Conservation (phyloP, 1,140 invertebrate genomes). For the Medauroidea extradentata region DNA sequence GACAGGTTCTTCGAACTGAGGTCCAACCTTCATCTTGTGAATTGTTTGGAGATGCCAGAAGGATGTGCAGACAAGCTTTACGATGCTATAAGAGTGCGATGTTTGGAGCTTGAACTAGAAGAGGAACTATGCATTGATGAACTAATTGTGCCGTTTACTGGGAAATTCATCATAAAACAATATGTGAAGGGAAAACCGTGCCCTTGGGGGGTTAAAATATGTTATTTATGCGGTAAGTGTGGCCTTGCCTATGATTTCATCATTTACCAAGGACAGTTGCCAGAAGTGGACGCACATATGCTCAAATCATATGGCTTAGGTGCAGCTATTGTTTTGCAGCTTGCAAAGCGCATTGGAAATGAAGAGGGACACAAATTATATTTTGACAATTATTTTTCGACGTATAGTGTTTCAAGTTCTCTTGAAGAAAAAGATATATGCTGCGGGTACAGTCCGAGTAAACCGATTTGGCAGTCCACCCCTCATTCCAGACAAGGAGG, state of each 20-base stretch:
- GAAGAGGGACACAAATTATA: constrained; percentile 8
- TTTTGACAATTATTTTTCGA: constrained; percentile 23
- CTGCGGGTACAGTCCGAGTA: constrained; percentile 14
- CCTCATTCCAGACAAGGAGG: constrained; percentile 16
- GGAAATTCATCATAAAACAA: constrained; percentile 17
- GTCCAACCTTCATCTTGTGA: not conserved
- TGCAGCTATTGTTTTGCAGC: not conserved
- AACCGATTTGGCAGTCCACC: constrained; percentile 16
- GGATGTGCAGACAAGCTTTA: constrained; percentile 5
- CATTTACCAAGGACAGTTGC: constrained; percentile 23
- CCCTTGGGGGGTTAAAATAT: constrained; percentile 23
- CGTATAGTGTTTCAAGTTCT: not conserved
- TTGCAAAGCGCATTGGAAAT: constrained; percentile 10
- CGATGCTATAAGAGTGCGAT: constrained; percentile 5
- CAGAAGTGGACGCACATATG: not conserved
- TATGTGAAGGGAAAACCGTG: constrained; percentile 6
- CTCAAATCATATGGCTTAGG: not conserved
- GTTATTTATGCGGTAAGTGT: constrained; percentile 24
- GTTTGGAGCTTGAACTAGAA: constrained; percentile 11
- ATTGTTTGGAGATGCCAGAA: not conserved
- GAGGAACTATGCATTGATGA: constrained; percentile 25
- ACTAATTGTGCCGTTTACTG: constrained; percentile 33
- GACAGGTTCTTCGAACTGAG: constrained; percentile 10
- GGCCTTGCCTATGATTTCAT: constrained; percentile 29
- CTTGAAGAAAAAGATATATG: constrained; percentile 9